Evolutionary conservation across 2,888 invertebrate species (phyloP).

Genomic region (Acanthoscelides obtectus): DNA sequence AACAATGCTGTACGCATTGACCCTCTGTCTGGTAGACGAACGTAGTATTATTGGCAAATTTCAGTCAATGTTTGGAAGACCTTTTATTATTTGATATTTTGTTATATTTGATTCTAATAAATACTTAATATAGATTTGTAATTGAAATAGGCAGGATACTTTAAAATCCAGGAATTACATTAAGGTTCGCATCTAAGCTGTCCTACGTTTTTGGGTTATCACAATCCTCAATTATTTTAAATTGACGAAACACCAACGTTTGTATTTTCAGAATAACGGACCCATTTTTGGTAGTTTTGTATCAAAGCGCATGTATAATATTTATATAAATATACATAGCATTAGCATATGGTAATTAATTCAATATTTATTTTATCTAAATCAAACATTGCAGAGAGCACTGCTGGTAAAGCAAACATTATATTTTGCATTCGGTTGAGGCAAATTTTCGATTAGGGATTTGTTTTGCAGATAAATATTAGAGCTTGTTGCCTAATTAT

Average conservation of each 20-base stretch:
- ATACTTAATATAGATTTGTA: no score
- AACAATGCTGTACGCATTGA: no score
- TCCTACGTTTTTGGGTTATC: no score
- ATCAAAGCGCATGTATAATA: not conserved
- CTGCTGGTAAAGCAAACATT: not conserved
- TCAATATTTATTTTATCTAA: not conserved
- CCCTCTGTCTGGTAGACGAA: no score
- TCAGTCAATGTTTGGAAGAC: no score
- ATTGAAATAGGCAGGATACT: no score
- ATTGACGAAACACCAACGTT: not conserved
- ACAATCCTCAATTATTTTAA: not conserved
- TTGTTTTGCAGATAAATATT: not conserved
- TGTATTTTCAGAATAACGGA: not conserved
- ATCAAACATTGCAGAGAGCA: not conserved
- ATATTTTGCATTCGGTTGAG: not conserved
- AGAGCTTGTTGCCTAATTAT: not conserved
- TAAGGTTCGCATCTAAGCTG: no score
- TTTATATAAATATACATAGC: not conserved
- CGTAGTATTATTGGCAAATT: no score
- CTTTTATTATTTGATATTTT: no score
- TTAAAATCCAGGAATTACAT: no score
- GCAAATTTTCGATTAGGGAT: not conserved
- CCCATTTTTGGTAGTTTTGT: not conserved
- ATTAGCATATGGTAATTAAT: not conserved
- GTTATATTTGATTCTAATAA: no score